Base-by-base conservation (phyloP, 2,113 vertebrate species). In the Oxygymnocypris stewartii region DNA sequence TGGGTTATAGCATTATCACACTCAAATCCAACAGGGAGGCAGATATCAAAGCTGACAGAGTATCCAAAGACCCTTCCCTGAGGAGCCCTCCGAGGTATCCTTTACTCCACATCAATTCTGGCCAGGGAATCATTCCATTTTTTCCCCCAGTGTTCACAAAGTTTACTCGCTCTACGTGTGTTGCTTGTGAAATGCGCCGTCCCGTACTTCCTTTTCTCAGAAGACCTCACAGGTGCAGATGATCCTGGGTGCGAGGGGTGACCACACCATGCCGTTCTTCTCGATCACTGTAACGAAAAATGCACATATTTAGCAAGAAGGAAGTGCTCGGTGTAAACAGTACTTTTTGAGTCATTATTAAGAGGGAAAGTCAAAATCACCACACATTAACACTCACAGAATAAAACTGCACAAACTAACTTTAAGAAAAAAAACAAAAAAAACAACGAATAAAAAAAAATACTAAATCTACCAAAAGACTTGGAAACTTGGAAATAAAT, bases 1-100 rank as follows among this genome's bases (percentile, higher is more conserved):
- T 88, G 87, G 88, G 89, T 91, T 90, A 90, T 82, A 86, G 90
- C 90, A 90, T 90, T 84, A 89, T 90, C 88, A 86, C 88, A 59
- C 85, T 88, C 61, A 88, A 69, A 77, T 90, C 88, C 90, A 84
- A 89, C 85, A 59, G 51, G 84, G 87, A 90, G 87, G 74, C 85
- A 87, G 89, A 86, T 88, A 88, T 85, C 79, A 86, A 82, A 87
- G 87, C 75, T 84, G 84, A 85, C 78, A 77, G 77, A 89, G 86
- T 82, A 89, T 91, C 91, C 88, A 89, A 85, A 90, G 88, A 51
- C 84, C 84, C 85, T 85, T 85, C 61, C 87, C 89, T 85, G 90
- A 75, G 82, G 82, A 84, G 82, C 35, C 78, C 86, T 90, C 86
- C 59, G 77, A 88, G 84, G 79, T 88, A 91, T 90, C 85, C 89